These are phyloP conservation scores for Alethe castanea DNA, from an alignment of 2,113 vertebrate species.

Conservation along the genomic window DNA sequence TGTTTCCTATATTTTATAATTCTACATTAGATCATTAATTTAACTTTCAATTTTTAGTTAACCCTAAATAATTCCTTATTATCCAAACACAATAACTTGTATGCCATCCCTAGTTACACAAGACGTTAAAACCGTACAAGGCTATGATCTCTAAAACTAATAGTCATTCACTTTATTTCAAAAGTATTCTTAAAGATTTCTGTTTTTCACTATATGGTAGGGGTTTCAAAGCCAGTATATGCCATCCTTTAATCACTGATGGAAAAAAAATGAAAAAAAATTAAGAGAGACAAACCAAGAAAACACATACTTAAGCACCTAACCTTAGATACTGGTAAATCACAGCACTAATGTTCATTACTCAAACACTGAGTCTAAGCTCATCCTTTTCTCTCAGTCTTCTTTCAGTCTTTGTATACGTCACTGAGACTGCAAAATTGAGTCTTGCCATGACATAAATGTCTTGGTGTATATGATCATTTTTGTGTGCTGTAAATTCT, in stretches of 20 bases:
- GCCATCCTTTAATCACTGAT: neutral
- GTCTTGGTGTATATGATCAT: neutral
- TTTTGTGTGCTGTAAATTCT: neutral
- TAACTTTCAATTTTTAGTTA: neutral
- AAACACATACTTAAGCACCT: neutral
- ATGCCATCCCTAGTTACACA: neutral
- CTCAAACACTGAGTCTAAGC: neutral
- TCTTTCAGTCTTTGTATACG: neutral
- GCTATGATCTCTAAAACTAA: neutral
- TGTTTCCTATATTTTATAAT: neutral
- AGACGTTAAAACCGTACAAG: neutral
- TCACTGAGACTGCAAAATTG: neutral
- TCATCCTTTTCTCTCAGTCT: neutral
- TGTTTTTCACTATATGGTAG: neutral
- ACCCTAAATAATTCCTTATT: neutral
- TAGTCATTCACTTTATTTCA: neutral
- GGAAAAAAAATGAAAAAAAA: neutral
- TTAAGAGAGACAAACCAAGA: neutral
- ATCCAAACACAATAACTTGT: neutral
- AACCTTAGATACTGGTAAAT: neutral
- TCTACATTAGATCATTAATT: neutral
- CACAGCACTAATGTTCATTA: neutral
- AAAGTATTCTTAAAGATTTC: neutral
- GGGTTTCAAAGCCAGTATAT: neutral
- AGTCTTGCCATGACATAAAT: neutral